Evolutionary conservation across 2,888 invertebrate species (phyloP).

Genomic region (Stratiomys singularior): DNA sequence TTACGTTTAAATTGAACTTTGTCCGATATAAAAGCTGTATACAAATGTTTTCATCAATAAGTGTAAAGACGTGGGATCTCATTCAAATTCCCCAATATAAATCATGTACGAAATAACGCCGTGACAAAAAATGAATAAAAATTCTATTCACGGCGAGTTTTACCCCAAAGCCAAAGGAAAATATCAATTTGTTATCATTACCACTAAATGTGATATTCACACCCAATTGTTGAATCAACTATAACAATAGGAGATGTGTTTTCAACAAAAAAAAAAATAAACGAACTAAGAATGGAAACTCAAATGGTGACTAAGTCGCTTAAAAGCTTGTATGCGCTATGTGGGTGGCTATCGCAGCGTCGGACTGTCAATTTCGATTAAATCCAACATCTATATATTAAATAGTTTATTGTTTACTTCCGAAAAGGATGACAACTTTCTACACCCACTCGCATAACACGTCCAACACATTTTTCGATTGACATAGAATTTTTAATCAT

Average conservation of each 20-base stretch:
- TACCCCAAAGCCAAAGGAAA: no score
- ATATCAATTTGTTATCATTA: slow-evolving; percentile 9
- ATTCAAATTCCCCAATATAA: no score
- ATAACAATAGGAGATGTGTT: not conserved
- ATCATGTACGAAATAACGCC: no score
- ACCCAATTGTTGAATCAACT: slow-evolving; percentile 1
- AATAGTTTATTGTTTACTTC: slow-evolving; percentile 9
- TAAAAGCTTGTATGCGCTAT: not conserved
- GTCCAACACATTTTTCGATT: not conserved
- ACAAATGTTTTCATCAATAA: no score
- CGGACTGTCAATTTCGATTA: not conserved
- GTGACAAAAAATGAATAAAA: no score
- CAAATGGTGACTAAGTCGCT: no score
- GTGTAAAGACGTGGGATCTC: no score
- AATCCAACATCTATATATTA: not conserved
- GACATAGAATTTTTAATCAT: not conserved
- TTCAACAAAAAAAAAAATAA: not conserved
- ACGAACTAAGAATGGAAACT: no score
- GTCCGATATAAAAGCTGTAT: no score
- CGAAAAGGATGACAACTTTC: not conserved
- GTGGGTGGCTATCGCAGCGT: not conserved
- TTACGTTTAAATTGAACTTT: no score
- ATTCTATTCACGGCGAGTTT: no score
- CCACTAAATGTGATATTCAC: slow-evolving; percentile 13
- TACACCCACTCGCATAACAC: not conserved